Base-by-base conservation (phyloP, 2,113 vertebrate genomes). In the Mus spicilegus region DNA sequence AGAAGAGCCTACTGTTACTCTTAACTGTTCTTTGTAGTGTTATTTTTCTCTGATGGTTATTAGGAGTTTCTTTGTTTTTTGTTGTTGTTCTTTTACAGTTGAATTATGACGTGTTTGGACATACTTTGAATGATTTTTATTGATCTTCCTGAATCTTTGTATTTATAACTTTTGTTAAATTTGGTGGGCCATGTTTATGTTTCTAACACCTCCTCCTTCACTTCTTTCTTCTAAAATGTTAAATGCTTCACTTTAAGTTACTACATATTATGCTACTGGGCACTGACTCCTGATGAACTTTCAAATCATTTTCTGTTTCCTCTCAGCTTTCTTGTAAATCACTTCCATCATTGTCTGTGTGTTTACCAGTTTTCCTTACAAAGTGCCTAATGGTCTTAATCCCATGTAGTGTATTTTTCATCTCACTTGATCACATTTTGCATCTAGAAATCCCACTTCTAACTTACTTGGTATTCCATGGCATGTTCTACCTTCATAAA, bases 101-200 rank as follows among this genome's bases (percentile, higher is more conserved):
- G 49, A 26, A 90, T 80, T 86, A 49, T 67, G 14, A 78, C 73
- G 28, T 89, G 46, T 54, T 19, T 78, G 24, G 7, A 49, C 85
- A 30, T 39, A 70, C 26, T 92, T 72, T 84, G 28, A 89, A 54
- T 80, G n/a, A 78, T 94, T 89, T 63, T 89, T 72, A 73, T 85
- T 78, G 63, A 46, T 1, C 11, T 72, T 78, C 42, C 22, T 78
- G 28, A 11, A 24, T 73, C 42, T 65, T 1, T 65, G 12, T 14
- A 9, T 77, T 65, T 91, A 88, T 61, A 75, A 12, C 39, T 70
- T 91, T 70, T n/a, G 91, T 76, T 49, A 91, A 84, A 76, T 76
- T 58, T 94, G 5, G 46, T 82, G 70, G 65, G 75, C 2, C 14
- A n/a, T 87, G 87, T 70, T 76, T 84, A 10, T 58, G 46, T 90